These are phyloP conservation scores for Tethya wilhelma DNA, from an alignment of 37 sponge, comb jelly and placozoan genomes.

Conservation along the genomic window DNA sequence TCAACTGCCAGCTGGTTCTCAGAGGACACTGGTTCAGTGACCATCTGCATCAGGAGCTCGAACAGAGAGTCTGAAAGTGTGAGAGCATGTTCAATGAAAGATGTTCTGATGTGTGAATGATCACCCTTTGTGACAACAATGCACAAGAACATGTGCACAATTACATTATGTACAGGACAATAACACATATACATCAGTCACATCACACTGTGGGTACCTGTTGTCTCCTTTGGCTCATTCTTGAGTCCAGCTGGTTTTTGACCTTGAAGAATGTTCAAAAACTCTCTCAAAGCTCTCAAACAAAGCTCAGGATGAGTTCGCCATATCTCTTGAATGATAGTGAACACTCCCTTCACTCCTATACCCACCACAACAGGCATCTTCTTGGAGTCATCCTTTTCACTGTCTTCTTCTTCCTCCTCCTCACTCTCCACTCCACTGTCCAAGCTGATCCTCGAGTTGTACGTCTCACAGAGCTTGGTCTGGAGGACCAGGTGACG, in stretches of 20 bases:
- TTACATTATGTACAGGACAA: not conserved
- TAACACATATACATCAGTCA: not conserved
- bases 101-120: too few species aligned
- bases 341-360: slow-evolving; percentile 86
- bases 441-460: slow-evolving; percentile 20
- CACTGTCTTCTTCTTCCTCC: slow-evolving; percentile 38
- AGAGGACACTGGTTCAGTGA: slow-evolving; percentile 26
- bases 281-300: slow-evolving; percentile 68
- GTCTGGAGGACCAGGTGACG: slow-evolving; percentile 76
- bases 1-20: slow-evolving; percentile 39
- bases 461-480: slow-evolving; percentile 71
- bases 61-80: slow-evolving; percentile 68
- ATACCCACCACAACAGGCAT: slow-evolving; percentile 79
- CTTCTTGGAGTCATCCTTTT: slow-evolving; percentile 35
- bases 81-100: not conserved
- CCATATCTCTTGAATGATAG: slow-evolving; percentile 81
- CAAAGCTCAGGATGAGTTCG: slow-evolving; percentile 79
- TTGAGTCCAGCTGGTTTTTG: slow-evolving; percentile 68
- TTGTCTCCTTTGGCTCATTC: slow-evolving; percentile 80
- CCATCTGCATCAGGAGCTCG: slow-evolving; percentile 87
- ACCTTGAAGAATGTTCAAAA: slow-evolving; percentile 80
- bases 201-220: slow-evolving; percentile 52
- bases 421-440: slow-evolving; percentile 27
- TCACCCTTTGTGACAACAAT: not conserved
- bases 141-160: not conserved